Conservation (phyloP, 2,888 invertebrate genomes). For the Lithophane semibrunnea region DNA sequence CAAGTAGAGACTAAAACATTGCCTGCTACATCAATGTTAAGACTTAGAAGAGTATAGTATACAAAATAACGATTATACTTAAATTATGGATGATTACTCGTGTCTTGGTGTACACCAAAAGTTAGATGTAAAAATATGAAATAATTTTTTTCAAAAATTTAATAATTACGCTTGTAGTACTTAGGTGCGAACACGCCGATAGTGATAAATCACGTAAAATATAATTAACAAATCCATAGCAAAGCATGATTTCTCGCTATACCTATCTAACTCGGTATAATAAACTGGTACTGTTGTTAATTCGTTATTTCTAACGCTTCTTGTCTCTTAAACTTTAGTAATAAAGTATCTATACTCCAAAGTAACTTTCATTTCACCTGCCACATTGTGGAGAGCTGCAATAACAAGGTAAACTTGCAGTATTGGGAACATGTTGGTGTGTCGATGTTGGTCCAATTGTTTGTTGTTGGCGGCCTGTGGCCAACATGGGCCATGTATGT, state of each 20-base stretch:
- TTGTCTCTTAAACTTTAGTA: slow-evolving; percentile 87
- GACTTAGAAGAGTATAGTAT: slow-evolving; percentile 76
- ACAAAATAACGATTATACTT: slow-evolving; percentile 72
- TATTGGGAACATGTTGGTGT: slow-evolving; percentile 75
- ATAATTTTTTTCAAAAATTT: slow-evolving; percentile 75
- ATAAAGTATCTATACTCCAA: slow-evolving; percentile 90
- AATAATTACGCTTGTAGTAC: slow-evolving; percentile 82
- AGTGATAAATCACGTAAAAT: slow-evolving; percentile 76
- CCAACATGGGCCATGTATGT: slow-evolving; percentile 79
- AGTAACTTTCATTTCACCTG: slow-evolving; percentile 90
- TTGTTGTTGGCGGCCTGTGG: slow-evolving; percentile 73
- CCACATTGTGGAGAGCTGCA: slow-evolving; percentile 86
- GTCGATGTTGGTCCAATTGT: slow-evolving; percentile 81
- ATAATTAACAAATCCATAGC: slow-evolving; percentile 62
- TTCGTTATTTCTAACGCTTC: slow-evolving; percentile 82
- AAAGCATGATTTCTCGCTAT: slow-evolving; percentile 82
- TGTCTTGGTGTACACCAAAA: slow-evolving; percentile 84
- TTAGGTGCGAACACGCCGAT: slow-evolving; percentile 80
- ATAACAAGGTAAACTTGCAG: slow-evolving; percentile 85
- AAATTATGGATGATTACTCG: slow-evolving; percentile 71
- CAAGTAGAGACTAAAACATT: slow-evolving; percentile 83
- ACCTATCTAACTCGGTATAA: slow-evolving; percentile 64
- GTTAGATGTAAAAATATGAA: slow-evolving; percentile 77
- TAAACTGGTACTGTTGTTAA: slow-evolving; percentile 73
- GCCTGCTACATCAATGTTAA: slow-evolving; percentile 86